Evolutionary conservation across 2,888 invertebrate species (phyloP), one percentile per base, ranked within the genome.

Genomic region (Pyralis farinalis): DNA sequence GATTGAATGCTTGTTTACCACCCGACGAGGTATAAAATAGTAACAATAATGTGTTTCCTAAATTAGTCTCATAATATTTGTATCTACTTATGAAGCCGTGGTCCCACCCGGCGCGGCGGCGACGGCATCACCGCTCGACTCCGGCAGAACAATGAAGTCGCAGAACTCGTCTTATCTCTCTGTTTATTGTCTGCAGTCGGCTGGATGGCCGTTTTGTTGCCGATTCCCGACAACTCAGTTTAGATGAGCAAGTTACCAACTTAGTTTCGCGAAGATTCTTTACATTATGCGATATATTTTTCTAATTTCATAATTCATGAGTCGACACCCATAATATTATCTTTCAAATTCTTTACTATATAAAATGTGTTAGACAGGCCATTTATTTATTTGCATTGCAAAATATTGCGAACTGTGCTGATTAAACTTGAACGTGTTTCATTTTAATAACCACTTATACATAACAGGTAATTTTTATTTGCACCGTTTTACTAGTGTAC

Each of bases 161-260:
- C 33, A 25, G 53, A 55, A 55, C 65, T 57, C 56, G 70, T 67
- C 58, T 78, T 87, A 87, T 87, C 86, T 77, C 63, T 63, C 69
- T 78, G 82, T 84, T 82, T 83, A 87, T 87, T 86, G 86, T 85
- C 78, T 74, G 70, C 75, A 83, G 76, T 84, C 85, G 55, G 71
- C 66, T 71, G 64, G 70, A 69, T 75, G 63, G 75, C 65, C 71
- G 80, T 77, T 83, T 79, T 81, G 86, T 83, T 73, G 62, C 78
- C 66, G 71, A 75, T 77, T 76, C 67, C 71, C 64, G 71, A 67
- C 75, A 72, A 73, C 70, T 74, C 65, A 61, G 64, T 71, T 75
- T 71, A 73, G 77, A 79, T 77, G 83, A 79, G 68, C 69, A 75
- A 86, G 71, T 85, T 80, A 63, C 59, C 71, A 64, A 25, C 66